A percentile compares a stretch with the other conserved stretches of the same genome.
These are phyloP conservation scores for Hypotaenidia philippensis DNA, from an alignment of 2,797 vertebrate species.

Conservation along the genomic window DNA sequence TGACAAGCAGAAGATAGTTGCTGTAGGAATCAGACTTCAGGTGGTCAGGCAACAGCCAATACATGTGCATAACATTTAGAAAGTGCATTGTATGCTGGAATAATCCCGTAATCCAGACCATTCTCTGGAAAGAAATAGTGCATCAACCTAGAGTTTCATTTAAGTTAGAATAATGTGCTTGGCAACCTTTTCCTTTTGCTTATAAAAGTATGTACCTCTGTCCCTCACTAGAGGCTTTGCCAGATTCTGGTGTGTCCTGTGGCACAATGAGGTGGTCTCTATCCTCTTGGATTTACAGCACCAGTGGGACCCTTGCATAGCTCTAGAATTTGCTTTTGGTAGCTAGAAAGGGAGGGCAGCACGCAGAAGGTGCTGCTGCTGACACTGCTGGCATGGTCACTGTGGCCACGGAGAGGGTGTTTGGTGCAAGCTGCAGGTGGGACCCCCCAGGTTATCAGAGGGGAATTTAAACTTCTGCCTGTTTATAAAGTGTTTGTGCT, in stretches of 20 bases:
- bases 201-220: neutral
- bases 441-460: fast-evolving
- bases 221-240: neutral
- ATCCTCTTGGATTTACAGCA: neutral
- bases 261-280: fast-evolving
- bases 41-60: neutral
- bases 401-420: fast-evolving
- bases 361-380: neutral
- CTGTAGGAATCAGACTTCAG: neutral
- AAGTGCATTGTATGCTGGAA: neutral
- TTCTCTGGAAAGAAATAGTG: neutral
- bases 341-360: neutral
- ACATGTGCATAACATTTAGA: neutral
- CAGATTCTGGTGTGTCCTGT: neutral
- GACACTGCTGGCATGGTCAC: neutral
- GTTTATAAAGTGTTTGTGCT: neutral
- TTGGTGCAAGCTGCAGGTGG: neutral
- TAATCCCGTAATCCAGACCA: neutral
- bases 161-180: neutral
- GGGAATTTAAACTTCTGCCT: neutral
- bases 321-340: neutral
- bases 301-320: neutral
- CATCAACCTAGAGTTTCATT: neutral
- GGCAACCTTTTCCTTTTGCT: neutral
- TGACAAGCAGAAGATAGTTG: neutral